Evolutionary conservation across 2,888 invertebrate species (phyloP).

Genomic region (Trichogramma dendrolimi): DNA sequence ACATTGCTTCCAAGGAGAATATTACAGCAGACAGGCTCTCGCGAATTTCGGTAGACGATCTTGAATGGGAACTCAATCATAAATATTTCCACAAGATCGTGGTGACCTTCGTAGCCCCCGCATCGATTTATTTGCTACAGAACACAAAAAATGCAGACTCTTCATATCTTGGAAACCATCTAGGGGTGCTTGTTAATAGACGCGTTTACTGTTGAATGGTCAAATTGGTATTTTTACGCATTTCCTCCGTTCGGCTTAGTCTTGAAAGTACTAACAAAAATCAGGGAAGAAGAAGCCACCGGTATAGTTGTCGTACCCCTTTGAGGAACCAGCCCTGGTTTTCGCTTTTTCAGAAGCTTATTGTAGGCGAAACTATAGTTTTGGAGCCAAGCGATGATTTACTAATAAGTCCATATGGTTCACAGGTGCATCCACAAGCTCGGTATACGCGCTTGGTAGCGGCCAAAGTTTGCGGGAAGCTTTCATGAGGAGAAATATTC

Average conservation of each 20-base stretch:
- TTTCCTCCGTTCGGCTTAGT: constrained; percentile 26
- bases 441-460: constrained; percentile 17
- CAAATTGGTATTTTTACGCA: constrained; percentile 20
- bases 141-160: constrained; percentile 21
- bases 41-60: constrained; percentile 10
- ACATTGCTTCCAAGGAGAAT: constrained; percentile 15
- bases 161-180: constrained; percentile 22
- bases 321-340: neutral
- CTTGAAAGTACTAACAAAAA: constrained; percentile 16
- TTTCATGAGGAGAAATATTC: constrained; percentile 7
- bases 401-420: constrained; percentile 10
- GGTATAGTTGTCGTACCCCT: constrained; percentile 14
- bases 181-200: constrained; percentile 9
- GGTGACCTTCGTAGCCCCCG: constrained; percentile 7
- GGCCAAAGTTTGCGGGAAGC: too few species aligned
- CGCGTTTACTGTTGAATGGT: constrained; percentile 22
- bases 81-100: constrained; percentile 4
- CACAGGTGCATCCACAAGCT: constrained; percentile 13
- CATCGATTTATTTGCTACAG: constrained; percentile 23
- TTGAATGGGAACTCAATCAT: constrained; percentile 20
- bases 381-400: too few species aligned
- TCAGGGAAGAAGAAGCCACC: constrained; percentile 16
- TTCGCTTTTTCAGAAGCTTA: too few species aligned
- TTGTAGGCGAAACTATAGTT: too few species aligned
- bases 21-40: constrained; percentile 14